phyloP scores from a whole-genome alignment of 2,113 vertebrate species.

The Macaca fascicularis region T2T-MFA8v1.1 NC_088386.1:100975001-100975500 shows the following conservation, averaged over 20 bases:
- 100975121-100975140: neutral
- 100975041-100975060: neutral
- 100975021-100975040: neutral
- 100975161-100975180: slow-evolving; percentile 54
- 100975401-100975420: slow-evolving; percentile 78
- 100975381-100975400: slow-evolving; percentile 80
- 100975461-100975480: slow-evolving; percentile 80
- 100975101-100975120: neutral
- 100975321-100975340: slow-evolving; percentile 64
- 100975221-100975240: neutral
- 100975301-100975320: slow-evolving; percentile 69
- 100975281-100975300: neutral
- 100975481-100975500: slow-evolving; percentile 87
- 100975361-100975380: slow-evolving; percentile 78
- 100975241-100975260: slow-evolving; percentile 63
- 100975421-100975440: slow-evolving; percentile 72
- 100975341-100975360: slow-evolving; percentile 66
- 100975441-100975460: slow-evolving; percentile 79
- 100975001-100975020: neutral
- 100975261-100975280: slow-evolving; percentile 66
- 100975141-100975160: neutral
- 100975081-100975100: neutral
- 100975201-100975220: neutral
- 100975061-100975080: neutral
- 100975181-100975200: neutral